Percentiles rank a stretch among this genome's conserved stretches.
These are phyloP conservation scores for Cephalopachus bancanus DNA, from an alignment of 2,797 vertebrate genomes.

Conservation along the genomic window DNA sequence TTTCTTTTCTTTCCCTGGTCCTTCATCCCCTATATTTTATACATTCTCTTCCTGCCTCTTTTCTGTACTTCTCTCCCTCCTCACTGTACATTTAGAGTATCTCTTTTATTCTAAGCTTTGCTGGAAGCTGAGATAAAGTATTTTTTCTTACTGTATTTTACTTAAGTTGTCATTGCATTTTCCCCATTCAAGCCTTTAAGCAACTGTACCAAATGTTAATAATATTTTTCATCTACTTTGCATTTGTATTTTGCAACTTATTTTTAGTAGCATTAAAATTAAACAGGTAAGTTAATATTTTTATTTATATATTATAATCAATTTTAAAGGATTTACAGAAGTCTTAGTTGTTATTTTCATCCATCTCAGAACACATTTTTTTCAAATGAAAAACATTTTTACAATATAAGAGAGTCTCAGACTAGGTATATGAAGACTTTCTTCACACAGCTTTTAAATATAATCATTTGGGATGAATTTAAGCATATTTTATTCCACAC, in stretches of 20 bases:
- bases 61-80: not conserved
- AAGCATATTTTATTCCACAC: not conserved
- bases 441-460: not conserved
- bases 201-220: conserved; percentile 50
- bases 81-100: not conserved
- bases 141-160: not conserved
- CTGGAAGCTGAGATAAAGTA: not conserved
- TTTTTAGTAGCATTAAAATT: conserved; percentile 71
- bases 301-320: conserved; percentile 55
- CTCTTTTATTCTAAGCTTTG: not conserved
- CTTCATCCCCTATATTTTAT: not conserved
- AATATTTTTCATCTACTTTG: conserved; percentile 36
- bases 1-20: not conserved
- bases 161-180: not conserved
- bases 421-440: not conserved
- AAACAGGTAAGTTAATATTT: conserved; percentile 68
- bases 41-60: not conserved
- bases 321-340: conserved; percentile 47
- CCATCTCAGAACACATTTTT: not conserved
- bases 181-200: not conserved
- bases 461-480: not conserved
- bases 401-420: conserved; percentile 1
- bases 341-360: conserved; percentile 46
- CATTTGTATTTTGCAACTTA: conserved; percentile 55
- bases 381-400: conserved; percentile 30